Conservation (phyloP, 1,140 invertebrate species). For the Sycobia sp. region DNA sequence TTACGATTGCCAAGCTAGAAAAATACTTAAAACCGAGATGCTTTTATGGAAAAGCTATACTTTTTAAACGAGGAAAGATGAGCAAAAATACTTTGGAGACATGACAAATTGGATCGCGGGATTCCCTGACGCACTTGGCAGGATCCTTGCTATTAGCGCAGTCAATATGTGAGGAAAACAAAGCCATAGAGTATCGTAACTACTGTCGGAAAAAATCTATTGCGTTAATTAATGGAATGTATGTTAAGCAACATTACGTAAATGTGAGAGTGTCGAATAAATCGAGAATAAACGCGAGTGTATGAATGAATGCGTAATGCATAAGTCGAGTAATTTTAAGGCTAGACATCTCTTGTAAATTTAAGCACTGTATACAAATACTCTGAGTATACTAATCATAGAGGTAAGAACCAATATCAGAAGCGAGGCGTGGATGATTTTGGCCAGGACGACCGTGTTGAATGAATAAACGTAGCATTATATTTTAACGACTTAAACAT, state of each 20-base stretch:
- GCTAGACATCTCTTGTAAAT: slow-evolving; percentile 30
- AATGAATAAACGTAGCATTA: no score
- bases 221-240: neutral
- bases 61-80: slow-evolving; percentile 9
- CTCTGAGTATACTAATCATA: slow-evolving; percentile 54
- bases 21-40: neutral
- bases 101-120: slow-evolving; percentile 39
- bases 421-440: slow-evolving; percentile 7
- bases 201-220: neutral
- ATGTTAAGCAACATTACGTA: neutral
- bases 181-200: neutral
- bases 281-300: neutral
- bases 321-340: slow-evolving; percentile 39
- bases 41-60: neutral
- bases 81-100: slow-evolving; percentile 44
- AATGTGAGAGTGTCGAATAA: neutral
- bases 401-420: slow-evolving; percentile 16
- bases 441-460: neutral
- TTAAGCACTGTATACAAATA: slow-evolving; percentile 51
- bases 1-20: neutral
- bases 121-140: slow-evolving; percentile 46
- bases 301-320: slow-evolving; percentile 34
- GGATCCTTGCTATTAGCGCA: slow-evolving; percentile 36
- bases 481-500: no score
- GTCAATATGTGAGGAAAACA: neutral